Evolutionary conservation across 2,113 vertebrate genomes (phyloP).

Genomic region (Cheilinus undulatus): DNA sequence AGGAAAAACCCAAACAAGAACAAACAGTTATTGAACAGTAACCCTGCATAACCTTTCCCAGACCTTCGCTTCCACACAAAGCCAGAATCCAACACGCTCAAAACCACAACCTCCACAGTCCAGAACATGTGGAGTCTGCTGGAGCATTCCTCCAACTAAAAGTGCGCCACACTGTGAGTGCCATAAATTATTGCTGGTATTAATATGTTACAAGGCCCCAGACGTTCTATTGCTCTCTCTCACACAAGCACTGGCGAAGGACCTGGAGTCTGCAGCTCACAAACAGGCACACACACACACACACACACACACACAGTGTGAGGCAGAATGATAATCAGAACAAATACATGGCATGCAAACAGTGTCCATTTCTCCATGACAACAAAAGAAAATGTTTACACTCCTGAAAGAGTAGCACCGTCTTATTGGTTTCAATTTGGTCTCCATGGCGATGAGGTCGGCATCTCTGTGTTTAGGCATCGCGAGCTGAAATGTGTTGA

Average conservation of each 20-base stretch:
- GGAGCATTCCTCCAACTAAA: constrained; percentile 50
- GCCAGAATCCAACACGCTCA: constrained; percentile 19
- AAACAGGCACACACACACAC: constrained; percentile 13
- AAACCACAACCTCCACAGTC: constrained; percentile 50
- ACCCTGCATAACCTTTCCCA: constrained; percentile 42
- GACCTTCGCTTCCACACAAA: constrained; percentile 35
- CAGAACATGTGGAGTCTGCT: constrained; percentile 46
- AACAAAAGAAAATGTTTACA: constrained; percentile 77
- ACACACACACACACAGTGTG: constrained; percentile 23
- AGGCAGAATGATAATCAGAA: constrained; percentile 24
- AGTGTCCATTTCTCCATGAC: constrained; percentile 68
- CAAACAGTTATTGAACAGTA: constrained; percentile 42
- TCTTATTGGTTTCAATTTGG: constrained; percentile 52
- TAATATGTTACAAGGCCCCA: constrained; percentile 22
- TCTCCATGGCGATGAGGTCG: constrained; percentile 66
- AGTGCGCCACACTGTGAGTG: constrained; percentile 36
- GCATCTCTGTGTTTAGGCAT: constrained; percentile 72
- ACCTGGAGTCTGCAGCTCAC: too few species aligned
- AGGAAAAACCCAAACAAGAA: constrained; percentile 30
- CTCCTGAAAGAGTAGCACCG: constrained; percentile 43
- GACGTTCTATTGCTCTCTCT: constrained; percentile 24
- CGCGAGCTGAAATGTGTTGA: constrained; percentile 65
- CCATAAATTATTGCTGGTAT: constrained; percentile 43
- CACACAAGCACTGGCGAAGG: constrained; percentile 9
- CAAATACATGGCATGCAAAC: constrained; percentile 52